These are phyloP conservation scores for Microtus pennsylvanicus DNA, from an alignment of 2,113 vertebrate genomes.

Conservation along the genomic window DNA sequence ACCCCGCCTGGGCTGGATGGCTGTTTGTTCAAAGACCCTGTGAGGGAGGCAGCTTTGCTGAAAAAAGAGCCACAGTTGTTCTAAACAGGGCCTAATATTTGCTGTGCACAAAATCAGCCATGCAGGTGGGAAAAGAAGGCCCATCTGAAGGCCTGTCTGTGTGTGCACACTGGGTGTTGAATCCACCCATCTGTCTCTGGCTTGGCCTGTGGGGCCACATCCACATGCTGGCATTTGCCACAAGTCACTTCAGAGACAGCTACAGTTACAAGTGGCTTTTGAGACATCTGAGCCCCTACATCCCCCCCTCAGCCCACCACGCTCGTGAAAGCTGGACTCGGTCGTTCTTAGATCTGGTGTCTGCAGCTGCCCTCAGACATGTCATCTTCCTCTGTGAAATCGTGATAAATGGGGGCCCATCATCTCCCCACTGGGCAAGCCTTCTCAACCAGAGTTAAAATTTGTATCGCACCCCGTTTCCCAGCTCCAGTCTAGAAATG, in stretches of 20 bases:
- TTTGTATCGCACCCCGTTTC: background rate
- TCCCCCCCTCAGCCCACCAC: background rate
- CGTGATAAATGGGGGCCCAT: background rate
- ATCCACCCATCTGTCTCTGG: constrained; percentile 40
- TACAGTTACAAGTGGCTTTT: constrained; percentile 59
- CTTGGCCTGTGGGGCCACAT: background rate
- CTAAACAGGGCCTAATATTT: background rate
- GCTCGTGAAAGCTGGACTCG: constrained; percentile 22
- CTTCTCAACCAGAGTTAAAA: background rate
- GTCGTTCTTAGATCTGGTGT: background rate
- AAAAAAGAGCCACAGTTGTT: constrained; percentile 25
- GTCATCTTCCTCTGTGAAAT: constrained; percentile 21
- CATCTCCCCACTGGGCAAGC: background rate
- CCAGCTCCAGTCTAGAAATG: background rate
- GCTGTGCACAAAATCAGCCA: background rate
- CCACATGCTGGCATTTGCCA: background rate
- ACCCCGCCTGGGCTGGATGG: background rate
- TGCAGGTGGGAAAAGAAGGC: background rate
- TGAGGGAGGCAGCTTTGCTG: background rate
- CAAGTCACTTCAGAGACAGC: constrained; percentile 39
- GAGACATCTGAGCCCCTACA: constrained; percentile 7
- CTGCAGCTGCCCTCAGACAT: constrained; percentile 43
- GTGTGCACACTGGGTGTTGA: background rate
- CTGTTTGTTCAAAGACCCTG: background rate
- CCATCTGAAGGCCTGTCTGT: constrained; percentile 29